Evolutionary conservation across 92 coral and sea anemone genomes (phyloP).

Genomic region (Chrysogorgia sp.): DNA sequence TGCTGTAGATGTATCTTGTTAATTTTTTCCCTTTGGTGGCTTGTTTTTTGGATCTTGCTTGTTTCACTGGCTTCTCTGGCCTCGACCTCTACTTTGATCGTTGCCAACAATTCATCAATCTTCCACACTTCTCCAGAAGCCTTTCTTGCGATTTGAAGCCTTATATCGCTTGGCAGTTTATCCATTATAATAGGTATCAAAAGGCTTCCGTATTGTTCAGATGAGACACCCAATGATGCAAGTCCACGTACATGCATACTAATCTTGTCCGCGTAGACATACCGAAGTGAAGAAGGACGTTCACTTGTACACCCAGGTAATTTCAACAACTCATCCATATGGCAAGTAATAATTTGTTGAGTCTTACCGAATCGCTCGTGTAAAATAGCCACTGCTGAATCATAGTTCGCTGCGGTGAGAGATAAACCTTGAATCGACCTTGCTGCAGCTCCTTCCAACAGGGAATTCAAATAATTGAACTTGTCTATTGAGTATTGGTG

Average conservation of each 20-base stretch:
- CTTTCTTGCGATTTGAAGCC: too few species aligned
- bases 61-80: too few species aligned
- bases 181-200: too few species aligned
- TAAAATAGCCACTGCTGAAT: conserved; percentile 14
- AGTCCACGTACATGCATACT: neutral
- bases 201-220: too few species aligned
- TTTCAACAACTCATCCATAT: conserved; percentile 27
- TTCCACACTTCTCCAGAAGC: too few species aligned
- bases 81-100: too few species aligned
- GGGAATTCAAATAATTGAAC: conserved; percentile 3
- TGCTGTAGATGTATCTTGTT: too few species aligned
- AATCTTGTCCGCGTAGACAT: neutral
- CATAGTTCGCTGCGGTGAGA: conserved; percentile 19
- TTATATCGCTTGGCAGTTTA: too few species aligned
- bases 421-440: conserved; percentile 21
- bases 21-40: too few species aligned
- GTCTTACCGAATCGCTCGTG: conserved; percentile 31
- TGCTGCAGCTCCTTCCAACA: conserved; percentile 22
- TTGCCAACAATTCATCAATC: too few species aligned
- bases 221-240: conserved; percentile 1
- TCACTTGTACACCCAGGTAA: neutral
- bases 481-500: neutral
- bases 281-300: neutral
- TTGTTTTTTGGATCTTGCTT: too few species aligned
- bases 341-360: conserved; percentile 11